Base-by-base conservation (phyloP, 1,140 invertebrate species). In the Arctopsyche grandis region DNA sequence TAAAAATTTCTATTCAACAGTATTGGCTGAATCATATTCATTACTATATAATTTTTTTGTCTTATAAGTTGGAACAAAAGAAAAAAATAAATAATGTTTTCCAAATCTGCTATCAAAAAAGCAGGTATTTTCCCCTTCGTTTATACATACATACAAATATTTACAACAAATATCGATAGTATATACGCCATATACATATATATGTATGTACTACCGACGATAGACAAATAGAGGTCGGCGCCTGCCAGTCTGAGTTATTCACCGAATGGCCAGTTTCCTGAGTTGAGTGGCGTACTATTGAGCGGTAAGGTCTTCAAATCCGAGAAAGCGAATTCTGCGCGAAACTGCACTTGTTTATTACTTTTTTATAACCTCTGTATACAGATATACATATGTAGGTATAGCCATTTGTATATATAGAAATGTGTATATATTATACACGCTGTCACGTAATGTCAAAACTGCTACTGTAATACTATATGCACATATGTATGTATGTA, bases 241-340 rank as follows among this genome's bases (percentile, higher is more conserved):
- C 63, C 77, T 22, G 29, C 44, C 16, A 60, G 77, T 78, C 77
- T 78, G 77, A 78, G 69, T 78, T 70, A 78, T 78, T 71, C 69
- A 38, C 69, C 38, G 43, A 78, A 78, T 78, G 69, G 77, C 66
- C 77, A 70, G 77, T 78, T 78, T 73, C 77, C 77, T 77, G 75
- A 66, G 63, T 22, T 26, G 60, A 77, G 44, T 26, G 29, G 60
- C 56, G 14, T 56, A 71, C 77, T 60, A 78, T 78, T 78, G 74
- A 63, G 48, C 56, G 26, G 26, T 76, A 19, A 38, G 70, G 26
- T 76, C 74, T 78, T 78, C 69, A 69, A 56, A 46, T 26, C 60
- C 52, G 38, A 56, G 56, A 21, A 46, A 77, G 63, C 26, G 26
- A 29, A 71, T 58, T 16, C 44, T 24, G 9, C 63, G 19, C 14